Conservation (phyloP, 1,140 invertebrate genomes). For the Carcinoscorpius rotundicauda region DNA sequence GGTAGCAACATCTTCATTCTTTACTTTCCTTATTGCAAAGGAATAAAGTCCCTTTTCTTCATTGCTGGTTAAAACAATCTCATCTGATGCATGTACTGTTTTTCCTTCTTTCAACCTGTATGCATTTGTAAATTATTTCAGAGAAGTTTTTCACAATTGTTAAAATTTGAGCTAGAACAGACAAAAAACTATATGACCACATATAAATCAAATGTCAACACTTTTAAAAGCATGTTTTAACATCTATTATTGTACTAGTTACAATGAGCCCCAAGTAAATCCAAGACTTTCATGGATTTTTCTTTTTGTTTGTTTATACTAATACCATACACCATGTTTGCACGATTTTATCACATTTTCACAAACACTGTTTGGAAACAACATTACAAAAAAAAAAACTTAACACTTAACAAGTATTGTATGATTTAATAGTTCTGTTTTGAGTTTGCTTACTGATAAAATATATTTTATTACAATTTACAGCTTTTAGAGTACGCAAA, state of each 20-base stretch:
- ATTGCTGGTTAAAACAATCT: constrained; percentile 8
- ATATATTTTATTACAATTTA: too few relatives aligned
- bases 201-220: background rate
- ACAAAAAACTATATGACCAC: background rate
- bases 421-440: too few relatives aligned
- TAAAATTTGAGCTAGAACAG: constrained; percentile 3
- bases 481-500: too few relatives aligned
- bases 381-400: too few relatives aligned
- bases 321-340: too few relatives aligned
- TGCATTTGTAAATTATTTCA: background rate
- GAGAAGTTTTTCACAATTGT: constrained; percentile 13
- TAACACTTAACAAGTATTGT: too few relatives aligned
- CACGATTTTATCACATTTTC: too few relatives aligned
- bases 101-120: constrained; percentile 18
- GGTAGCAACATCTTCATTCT: constrained; percentile 13
- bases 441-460: too few relatives aligned
- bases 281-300: too few relatives aligned
- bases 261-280: too few relatives aligned
- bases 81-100: constrained; percentile 5
- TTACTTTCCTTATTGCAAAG: constrained; percentile 16
- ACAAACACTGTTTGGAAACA: too few relatives aligned
- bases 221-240: background rate
- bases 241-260: constrained; percentile 4
- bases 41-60: constrained; percentile 12
- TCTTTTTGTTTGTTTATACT: too few relatives aligned